phyloP scores from a whole-genome alignment of 1,140 invertebrate genomes.

The Neocloeon triangulifer region DNA sequence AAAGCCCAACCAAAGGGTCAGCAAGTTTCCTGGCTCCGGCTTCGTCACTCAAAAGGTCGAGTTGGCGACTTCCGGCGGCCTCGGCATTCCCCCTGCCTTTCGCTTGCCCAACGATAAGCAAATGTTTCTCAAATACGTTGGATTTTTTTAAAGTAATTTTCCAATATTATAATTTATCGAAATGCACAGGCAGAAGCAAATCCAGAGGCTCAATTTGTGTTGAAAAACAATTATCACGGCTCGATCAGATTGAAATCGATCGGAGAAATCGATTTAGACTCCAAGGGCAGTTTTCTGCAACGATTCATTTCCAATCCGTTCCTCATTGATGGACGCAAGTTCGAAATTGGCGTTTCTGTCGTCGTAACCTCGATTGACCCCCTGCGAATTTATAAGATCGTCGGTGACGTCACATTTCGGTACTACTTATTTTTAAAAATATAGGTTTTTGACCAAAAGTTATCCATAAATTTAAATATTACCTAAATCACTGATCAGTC shows the following conservation, averaged over 20 bases:
- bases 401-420: slow-evolving; percentile 71
- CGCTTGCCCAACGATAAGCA: no score
- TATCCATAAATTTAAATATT: no score
- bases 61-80: no score
- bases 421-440: no score
- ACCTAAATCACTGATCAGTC: slow-evolving; percentile 89
- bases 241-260: slow-evolving; percentile 58
- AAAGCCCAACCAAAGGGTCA: no score
- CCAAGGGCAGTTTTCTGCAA: slow-evolving; percentile 66
- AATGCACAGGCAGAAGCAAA: slow-evolving; percentile 32
- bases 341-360: slow-evolving; percentile 91
- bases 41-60: no score
- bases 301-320: slow-evolving; percentile 68
- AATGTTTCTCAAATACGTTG: no score
- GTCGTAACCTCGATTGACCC: slow-evolving; percentile 80
- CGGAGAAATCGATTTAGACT: slow-evolving; percentile 42
- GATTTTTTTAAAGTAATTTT: no score
- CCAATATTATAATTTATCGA: slow-evolving; percentile 6
- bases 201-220: slow-evolving; percentile 56
- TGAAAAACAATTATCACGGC: slow-evolving; percentile 82
- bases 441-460: no score
- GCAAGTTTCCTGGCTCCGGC: no score
- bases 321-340: slow-evolving; percentile 69
- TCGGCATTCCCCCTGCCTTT: no score
- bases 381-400: slow-evolving; percentile 68